Evolutionary conservation across 2,797 vertebrate genomes (phyloP).

Genomic region (Eremophila alpestris): DNA sequence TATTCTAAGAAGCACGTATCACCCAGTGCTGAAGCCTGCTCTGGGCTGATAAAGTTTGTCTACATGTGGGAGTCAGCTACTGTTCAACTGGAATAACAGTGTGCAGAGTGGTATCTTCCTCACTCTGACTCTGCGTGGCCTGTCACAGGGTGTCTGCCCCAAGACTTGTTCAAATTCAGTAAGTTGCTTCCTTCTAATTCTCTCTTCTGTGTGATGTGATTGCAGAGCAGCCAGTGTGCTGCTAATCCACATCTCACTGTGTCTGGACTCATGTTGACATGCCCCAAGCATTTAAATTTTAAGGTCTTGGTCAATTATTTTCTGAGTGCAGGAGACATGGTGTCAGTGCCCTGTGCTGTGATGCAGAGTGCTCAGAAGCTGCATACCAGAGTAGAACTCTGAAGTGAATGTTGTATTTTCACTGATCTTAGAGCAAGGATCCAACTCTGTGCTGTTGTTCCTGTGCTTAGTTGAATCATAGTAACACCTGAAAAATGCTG

Average conservation of each 20-base stretch:
- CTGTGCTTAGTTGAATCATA: not conserved
- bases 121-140: not conserved
- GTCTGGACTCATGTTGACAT: not conserved
- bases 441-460: not conserved
- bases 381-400: not conserved
- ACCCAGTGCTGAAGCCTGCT: not conserved
- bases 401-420: not conserved
- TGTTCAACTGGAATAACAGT: not conserved
- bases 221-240: not conserved
- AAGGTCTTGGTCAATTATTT: not conserved
- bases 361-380: not conserved
- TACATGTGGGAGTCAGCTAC: not conserved
- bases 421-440: not conserved
- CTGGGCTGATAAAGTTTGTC: constrained; percentile 51
- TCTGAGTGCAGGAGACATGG: not conserved
- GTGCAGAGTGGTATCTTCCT: not conserved
- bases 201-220: not conserved
- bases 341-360: not conserved
- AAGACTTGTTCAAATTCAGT: not conserved
- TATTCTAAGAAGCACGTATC: not conserved
- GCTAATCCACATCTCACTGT: not conserved
- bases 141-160: not conserved
- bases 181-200: not conserved
- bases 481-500: not conserved
- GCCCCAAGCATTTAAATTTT: not conserved